Base-by-base conservation (phyloP, 2,797 vertebrate genomes). In the Pangasius djambal region DNA sequence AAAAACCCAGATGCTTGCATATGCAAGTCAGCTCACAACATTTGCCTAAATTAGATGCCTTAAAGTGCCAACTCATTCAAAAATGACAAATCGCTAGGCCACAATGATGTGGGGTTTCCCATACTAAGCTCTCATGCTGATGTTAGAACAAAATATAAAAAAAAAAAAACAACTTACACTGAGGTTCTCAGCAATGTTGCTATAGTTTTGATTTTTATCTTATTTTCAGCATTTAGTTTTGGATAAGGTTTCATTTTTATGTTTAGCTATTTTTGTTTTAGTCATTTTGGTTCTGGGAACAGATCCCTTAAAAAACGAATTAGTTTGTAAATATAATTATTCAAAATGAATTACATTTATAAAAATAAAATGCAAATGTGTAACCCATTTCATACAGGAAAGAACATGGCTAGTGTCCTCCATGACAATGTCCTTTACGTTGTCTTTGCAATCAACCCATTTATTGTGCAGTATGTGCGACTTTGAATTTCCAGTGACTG, bases 21-120 rank as follows among this genome's bases (percentile, higher is more conserved):
- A 8, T 83, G 59, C 59, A 83, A 83, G 37, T 83, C 81, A 83
- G 59, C 37, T 44, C 59, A 16, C 37, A 83, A 44, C 12, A 63
- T 40, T n/a, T 13, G 18, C 25, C 13, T 44, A 65, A 83, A 65
- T 65, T 83, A 83, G 57, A 82, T 25, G 10, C 8, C 7, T 57
- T n/a, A 59, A 37, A 82, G 22, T 20, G 8, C n/a, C 18, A 82
- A 40, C 18, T 55, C 4, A 0, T 83, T 83, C 8, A 63, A 63
- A 65, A 65, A 65, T 65, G 59, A 83, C 13, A 83, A 0, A 83
- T 82, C 79, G 40, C 4, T 37, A 61, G 59, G 20, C 22, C 79
- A 61, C 79, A 83, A 12, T 16, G 13, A n/a, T 16, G 13, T 65
- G 81, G 37, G 59, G 59, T 65, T 63, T 48, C 81, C 81, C 81